These are phyloP conservation scores for Wasmannia auropunctata DNA, from an alignment of 1,140 invertebrate species.

Conservation along the genomic window DNA sequence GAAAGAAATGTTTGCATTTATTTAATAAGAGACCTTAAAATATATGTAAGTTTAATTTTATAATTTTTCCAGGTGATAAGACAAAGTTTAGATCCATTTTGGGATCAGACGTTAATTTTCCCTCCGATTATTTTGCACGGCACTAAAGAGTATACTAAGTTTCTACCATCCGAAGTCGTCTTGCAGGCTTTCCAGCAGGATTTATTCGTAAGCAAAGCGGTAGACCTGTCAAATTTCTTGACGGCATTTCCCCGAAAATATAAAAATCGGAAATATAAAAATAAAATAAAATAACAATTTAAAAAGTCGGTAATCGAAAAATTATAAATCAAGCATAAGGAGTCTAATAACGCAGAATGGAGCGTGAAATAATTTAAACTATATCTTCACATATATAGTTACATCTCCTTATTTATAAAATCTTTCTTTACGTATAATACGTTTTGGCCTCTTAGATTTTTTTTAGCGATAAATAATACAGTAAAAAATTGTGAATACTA, in stretches of 20 bases:
- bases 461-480: too few species aligned
- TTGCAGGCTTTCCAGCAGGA: conserved; percentile 83
- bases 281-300: neutral
- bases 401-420: too few species aligned
- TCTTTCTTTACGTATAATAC: too few species aligned
- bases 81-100: conserved; percentile 86
- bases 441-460: too few species aligned
- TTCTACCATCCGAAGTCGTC: conserved; percentile 83
- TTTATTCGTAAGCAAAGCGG: conserved; percentile 75
- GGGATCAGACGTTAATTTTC: conserved; percentile 87
- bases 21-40: neutral
- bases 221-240: neutral
- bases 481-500: too few species aligned
- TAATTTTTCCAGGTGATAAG: conserved; percentile 76
- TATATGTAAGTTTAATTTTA: neutral
- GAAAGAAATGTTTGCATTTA: neutral
- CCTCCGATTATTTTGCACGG: conserved; percentile 84
- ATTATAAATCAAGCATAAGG: too few species aligned
- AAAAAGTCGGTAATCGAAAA: neutral
- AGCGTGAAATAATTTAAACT: too few species aligned
- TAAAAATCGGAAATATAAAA: neutral
- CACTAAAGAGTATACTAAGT: conserved; percentile 82
- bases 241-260: neutral
- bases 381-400: too few species aligned
- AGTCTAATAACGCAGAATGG: too few species aligned